Conservation (phyloP, 2,888 invertebrate species). For the Brachyptera putata region DNA sequence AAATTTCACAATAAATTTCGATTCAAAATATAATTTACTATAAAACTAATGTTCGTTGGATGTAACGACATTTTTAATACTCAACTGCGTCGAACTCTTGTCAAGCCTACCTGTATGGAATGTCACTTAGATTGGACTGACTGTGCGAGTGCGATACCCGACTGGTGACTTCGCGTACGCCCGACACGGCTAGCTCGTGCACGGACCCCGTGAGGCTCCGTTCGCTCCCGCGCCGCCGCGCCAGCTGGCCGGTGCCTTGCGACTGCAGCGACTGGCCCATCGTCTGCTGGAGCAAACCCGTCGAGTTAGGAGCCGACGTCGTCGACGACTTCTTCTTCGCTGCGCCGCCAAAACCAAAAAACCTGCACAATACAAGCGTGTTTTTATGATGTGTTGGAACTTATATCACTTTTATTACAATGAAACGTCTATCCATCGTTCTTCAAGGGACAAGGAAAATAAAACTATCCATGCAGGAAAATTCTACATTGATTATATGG, state of each 20-base stretch:
- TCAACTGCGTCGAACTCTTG: too few relatives aligned
- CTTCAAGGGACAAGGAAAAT: too few relatives aligned
- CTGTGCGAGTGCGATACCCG: constrained; percentile 82
- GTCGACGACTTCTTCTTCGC: constrained; percentile 78
- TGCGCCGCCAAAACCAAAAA: constrained; percentile 68
- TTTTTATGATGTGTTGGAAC: too few relatives aligned
- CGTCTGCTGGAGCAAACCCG: constrained; percentile 43
- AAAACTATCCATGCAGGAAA: too few relatives aligned
- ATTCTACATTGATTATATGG: too few relatives aligned
- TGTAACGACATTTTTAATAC: too few relatives aligned
- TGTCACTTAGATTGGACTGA: constrained; percentile 84
- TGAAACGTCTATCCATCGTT: too few relatives aligned
- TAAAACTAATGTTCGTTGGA: too few relatives aligned
- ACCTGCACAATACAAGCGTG: not conserved
- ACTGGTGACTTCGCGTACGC: constrained; percentile 54
- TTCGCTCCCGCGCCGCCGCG: constrained; percentile 75
- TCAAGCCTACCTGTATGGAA: constrained; percentile 66
- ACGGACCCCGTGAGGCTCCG: constrained; percentile 79
- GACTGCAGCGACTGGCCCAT: constrained; percentile 31
- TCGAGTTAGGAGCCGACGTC: constrained; percentile 51
- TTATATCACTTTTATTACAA: too few relatives aligned
- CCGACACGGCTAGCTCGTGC: constrained; percentile 69
- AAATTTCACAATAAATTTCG: too few relatives aligned
- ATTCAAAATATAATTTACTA: too few relatives aligned
- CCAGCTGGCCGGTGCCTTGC: constrained; percentile 41